These are phyloP conservation scores for Hippocampus kuda DNA, from an alignment of 2,797 vertebrate genomes.

Conservation along the genomic window DNA sequence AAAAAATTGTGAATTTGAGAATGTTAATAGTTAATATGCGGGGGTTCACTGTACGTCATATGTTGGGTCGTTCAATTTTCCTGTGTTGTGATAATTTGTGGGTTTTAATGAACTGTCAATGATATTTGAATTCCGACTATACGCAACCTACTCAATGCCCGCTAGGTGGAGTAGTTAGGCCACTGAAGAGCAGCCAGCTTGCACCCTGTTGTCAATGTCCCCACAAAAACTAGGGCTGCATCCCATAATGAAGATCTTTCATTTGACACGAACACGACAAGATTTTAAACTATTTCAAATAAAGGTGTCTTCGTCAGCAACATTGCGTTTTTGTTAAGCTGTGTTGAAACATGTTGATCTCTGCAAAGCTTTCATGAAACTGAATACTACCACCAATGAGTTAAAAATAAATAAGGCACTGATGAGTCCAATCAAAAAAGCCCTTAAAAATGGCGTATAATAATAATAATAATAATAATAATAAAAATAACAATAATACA, in stretches of 20 bases:
- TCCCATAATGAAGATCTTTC: constrained; percentile 5
- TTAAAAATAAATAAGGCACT: constrained; percentile 27
- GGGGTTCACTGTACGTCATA: neutral
- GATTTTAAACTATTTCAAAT: neutral
- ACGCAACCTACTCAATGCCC: constrained; percentile 22
- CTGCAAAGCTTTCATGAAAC: neutral
- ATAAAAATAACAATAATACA: neutral
- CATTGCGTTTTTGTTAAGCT: neutral
- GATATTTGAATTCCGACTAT: neutral
- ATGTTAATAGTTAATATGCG: neutral
- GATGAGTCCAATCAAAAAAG: constrained; percentile 16
- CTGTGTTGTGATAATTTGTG: neutral
- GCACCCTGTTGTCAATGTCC: neutral
- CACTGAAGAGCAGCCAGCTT: constrained; percentile 4
- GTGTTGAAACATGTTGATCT: neutral
- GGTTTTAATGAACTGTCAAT: neutral
- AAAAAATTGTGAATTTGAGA: neutral
- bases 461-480: neutral
- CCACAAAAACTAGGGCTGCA: neutral
- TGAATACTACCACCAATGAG: neutral
- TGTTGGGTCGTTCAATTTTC: neutral
- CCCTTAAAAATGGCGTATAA: neutral
- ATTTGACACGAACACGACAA: constrained; percentile 3
- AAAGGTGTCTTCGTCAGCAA: neutral
- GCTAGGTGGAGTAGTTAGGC: constrained; percentile 44